These are phyloP conservation scores for Cyaniris semiargus DNA, from an alignment of 2,888 invertebrate species.

Conservation along the genomic window DNA sequence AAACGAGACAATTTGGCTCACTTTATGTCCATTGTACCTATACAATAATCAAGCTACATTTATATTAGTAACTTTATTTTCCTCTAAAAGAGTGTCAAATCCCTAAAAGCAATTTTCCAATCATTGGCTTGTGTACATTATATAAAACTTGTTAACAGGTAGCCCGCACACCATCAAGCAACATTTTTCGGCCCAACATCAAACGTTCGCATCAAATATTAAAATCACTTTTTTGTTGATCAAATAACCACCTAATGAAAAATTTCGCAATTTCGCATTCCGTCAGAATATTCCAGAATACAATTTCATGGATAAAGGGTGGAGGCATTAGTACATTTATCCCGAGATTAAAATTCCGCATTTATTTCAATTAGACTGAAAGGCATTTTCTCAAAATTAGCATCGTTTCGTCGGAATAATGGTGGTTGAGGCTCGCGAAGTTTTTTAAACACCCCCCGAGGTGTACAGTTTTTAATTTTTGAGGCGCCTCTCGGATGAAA, in stretches of 20 bases:
- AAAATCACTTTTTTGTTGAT: constrained; percentile 24
- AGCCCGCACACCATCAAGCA: not conserved
- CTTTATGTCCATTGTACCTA: no score
- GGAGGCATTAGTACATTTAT: constrained; percentile 31
- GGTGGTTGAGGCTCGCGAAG: constrained; percentile 48
- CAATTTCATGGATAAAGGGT: constrained; percentile 26
- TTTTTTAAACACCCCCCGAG: constrained; percentile 51
- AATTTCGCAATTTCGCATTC: constrained; percentile 11
- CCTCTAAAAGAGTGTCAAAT: not conserved
- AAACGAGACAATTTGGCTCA: no score
- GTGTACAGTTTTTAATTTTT: constrained; percentile 52
- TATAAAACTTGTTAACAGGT: not conserved
- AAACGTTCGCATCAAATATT: constrained; percentile 5
- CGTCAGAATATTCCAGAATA: constrained; percentile 6
- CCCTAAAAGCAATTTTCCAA: not conserved
- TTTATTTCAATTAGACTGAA: constrained; percentile 71
- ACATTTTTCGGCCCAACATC: not conserved
- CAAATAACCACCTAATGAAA: constrained; percentile 20
- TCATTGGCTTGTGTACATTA: not conserved
- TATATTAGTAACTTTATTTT: not conserved
- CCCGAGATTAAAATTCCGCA: constrained; percentile 63
- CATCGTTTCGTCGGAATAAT: constrained; percentile 68
- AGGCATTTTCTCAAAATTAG: constrained; percentile 65
- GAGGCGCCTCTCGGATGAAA: constrained; percentile 57
- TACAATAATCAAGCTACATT: no score